Percentiles rank a stretch among this genome's conserved stretches.
Evolutionary conservation across 2,888 invertebrate genomes (phyloP).

Genomic region (Scaeva pyrastri): DNA sequence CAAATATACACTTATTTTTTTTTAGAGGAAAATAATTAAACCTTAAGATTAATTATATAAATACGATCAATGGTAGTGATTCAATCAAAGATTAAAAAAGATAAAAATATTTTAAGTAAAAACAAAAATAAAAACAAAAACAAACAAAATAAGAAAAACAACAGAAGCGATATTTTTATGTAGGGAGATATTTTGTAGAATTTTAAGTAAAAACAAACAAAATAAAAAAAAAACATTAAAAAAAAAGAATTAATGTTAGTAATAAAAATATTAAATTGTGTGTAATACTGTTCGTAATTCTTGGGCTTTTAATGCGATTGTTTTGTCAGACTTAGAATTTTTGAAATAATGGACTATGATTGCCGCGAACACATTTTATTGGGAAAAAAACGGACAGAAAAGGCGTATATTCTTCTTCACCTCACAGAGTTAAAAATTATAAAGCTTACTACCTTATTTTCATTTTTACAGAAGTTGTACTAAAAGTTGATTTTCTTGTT

Average conservation of each 20-base stretch:
- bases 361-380: no score
- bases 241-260: constrained; percentile 52
- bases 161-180: constrained; percentile 68
- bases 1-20: constrained; percentile 40
- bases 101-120: constrained; percentile 62
- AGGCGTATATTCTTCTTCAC: no score
- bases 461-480: no score
- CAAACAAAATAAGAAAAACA: constrained; percentile 17
- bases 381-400: no score
- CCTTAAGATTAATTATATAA: constrained; percentile 59
- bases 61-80: constrained; percentile 66
- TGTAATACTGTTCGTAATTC: constrained; percentile 59
- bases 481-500: no score
- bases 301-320: neutral
- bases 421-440: no score
- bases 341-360: neutral
- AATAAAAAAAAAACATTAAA: neutral
- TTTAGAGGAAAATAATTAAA: constrained; percentile 15
- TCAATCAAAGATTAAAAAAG: constrained; percentile 69
- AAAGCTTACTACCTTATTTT: no score
- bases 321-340: neutral
- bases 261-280: constrained; percentile 74
- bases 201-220: constrained; percentile 56
- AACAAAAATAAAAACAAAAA: constrained; percentile 6
- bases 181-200: constrained; percentile 72